phyloP scores from a whole-genome alignment of 1,140 invertebrate species.

The Lethrus apterus region DNA sequence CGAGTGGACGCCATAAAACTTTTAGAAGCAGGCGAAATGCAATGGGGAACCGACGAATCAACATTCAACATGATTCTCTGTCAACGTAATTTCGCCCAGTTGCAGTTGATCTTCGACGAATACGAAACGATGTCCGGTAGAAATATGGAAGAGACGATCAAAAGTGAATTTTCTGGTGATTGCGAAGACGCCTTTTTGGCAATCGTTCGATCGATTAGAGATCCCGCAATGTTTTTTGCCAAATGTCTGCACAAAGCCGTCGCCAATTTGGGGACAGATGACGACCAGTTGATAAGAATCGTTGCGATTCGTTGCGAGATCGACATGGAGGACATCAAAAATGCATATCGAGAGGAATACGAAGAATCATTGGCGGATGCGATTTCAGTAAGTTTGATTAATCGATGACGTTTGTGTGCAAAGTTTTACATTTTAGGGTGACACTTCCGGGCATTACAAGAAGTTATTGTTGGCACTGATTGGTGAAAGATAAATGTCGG shows the following conservation, averaged over 20 bases:
- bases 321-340: constrained; percentile 79
- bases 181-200: constrained; percentile 54
- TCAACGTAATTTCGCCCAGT: constrained; percentile 65
- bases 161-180: constrained; percentile 59
- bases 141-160: constrained; percentile 56
- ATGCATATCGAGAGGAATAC: constrained; percentile 69
- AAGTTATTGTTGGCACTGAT: constrained; percentile 70
- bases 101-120: constrained; percentile 55
- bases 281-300: constrained; percentile 78
- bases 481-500: constrained; percentile 9
- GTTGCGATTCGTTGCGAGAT: constrained; percentile 82
- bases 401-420: neutral
- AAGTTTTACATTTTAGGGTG: constrained; percentile 53
- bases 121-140: constrained; percentile 52
- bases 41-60: constrained; percentile 79
- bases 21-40: constrained; percentile 67
- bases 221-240: constrained; percentile 82
- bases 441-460: constrained; percentile 84
- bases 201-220: constrained; percentile 66
- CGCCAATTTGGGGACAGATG: constrained; percentile 70
- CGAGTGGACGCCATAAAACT: constrained; percentile 63
- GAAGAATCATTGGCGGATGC: constrained; percentile 70
- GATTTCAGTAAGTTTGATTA: constrained; percentile 57
- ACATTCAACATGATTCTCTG: constrained; percentile 74
- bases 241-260: constrained; percentile 62